Evolutionary conservation across 2,888 invertebrate genomes (phyloP).

Genomic region (Mechanitis messenoides): DNA sequence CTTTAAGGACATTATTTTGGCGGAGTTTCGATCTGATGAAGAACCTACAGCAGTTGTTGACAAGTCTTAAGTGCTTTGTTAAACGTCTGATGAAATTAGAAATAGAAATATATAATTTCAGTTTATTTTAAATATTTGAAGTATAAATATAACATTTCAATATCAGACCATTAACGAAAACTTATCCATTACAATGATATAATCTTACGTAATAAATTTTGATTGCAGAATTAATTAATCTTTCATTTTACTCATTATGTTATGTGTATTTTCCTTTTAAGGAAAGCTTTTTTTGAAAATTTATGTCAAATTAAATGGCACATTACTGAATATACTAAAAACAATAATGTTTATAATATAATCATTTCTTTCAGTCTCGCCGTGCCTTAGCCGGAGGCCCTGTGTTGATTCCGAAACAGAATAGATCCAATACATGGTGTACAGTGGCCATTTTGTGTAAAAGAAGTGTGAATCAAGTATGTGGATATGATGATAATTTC

Average conservation of each 20-base stretch:
- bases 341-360: background rate
- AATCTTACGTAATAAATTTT: background rate
- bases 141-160: background rate
- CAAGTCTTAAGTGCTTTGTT: constrained; percentile 31
- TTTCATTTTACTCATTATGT: constrained; percentile 9
- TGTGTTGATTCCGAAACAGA: constrained; percentile 22
- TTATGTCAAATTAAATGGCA: too few relatives aligned
- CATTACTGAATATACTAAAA: too few relatives aligned
- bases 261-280: background rate
- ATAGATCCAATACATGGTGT: constrained; percentile 45
- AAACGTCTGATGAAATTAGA: constrained; percentile 25
- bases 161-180: constrained; percentile 22
- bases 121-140: too few relatives aligned
- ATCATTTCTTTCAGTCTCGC: constrained; percentile 39
- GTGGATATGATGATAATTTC: constrained; percentile 55
- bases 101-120: too few relatives aligned
- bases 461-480: constrained; percentile 38
- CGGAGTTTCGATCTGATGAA: constrained; percentile 35
- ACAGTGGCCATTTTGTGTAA: constrained; percentile 44
- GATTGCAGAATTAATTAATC: too few relatives aligned
- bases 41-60: constrained; percentile 47
- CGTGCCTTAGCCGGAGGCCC: constrained; percentile 34
- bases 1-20: constrained; percentile 42
- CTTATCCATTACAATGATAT: constrained; percentile 16
- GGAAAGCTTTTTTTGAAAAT: too few relatives aligned